phyloP scores from a whole-genome alignment of 1,140 invertebrate species.

The Drosophila rhopaloa region DNA sequence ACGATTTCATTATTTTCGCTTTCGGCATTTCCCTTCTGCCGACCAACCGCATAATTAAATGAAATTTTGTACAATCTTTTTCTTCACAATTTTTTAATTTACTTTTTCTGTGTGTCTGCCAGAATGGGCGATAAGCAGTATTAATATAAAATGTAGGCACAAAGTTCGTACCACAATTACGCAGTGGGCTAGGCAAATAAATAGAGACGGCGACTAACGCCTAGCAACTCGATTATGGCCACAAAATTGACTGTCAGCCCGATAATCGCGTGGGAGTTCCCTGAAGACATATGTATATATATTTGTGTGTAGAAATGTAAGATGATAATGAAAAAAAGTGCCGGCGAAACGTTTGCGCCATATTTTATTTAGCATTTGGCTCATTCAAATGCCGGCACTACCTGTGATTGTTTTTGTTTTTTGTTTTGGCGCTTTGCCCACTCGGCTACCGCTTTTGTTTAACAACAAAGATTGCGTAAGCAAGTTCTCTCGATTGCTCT shows the following conservation, averaged over 20 bases:
- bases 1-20: slow-evolving; percentile 16
- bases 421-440: slow-evolving; percentile 62
- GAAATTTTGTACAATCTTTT: slow-evolving; percentile 24
- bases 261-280: slow-evolving; percentile 22
- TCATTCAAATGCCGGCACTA: slow-evolving; percentile 49
- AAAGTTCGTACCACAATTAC: slow-evolving; percentile 62
- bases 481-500: neutral
- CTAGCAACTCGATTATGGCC: slow-evolving; percentile 48
- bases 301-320: slow-evolving; percentile 1
- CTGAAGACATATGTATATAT: slow-evolving; percentile 5
- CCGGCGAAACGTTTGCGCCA: slow-evolving; percentile 28
- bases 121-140: slow-evolving; percentile 51
- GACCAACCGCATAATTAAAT: slow-evolving; percentile 27
- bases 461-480: slow-evolving; percentile 78
- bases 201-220: slow-evolving; percentile 40
- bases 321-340: slow-evolving; percentile 30
- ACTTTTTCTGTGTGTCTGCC: slow-evolving; percentile 28
- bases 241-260: neutral
- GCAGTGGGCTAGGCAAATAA: slow-evolving; percentile 41
- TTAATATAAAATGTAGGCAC: slow-evolving; percentile 19
- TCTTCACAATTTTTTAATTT: slow-evolving; percentile 14
- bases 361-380: slow-evolving; percentile 5
- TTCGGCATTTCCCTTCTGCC: slow-evolving; percentile 10
- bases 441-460: slow-evolving; percentile 58
- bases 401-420: slow-evolving; percentile 49